phyloP scores from a whole-genome alignment of 2,888 invertebrate genomes.

The Volucella zonaria region DNA sequence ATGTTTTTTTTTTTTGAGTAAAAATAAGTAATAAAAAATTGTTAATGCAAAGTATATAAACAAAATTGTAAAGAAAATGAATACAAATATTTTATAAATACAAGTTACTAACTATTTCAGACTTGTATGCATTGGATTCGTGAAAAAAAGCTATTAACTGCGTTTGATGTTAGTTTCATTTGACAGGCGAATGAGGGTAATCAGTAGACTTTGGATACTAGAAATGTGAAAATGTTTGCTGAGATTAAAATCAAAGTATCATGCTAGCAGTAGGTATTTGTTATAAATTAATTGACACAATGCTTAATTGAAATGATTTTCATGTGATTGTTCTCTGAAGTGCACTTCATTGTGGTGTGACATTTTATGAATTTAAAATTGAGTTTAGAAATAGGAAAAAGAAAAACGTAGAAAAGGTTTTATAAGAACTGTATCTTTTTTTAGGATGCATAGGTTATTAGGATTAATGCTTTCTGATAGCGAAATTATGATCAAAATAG shows the following conservation, averaged over 20 bases:
- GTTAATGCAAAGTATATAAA: slow-evolving; percentile 14
- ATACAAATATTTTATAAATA: slow-evolving; percentile 32
- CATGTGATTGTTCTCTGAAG: slow-evolving; percentile 17
- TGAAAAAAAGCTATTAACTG: slow-evolving; percentile 58
- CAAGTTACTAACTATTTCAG: slow-evolving; percentile 45
- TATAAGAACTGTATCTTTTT: no score
- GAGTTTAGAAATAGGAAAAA: no score
- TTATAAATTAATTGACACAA: slow-evolving; percentile 58
- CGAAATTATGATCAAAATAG: no score
- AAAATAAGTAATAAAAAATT: slow-evolving; percentile 1
- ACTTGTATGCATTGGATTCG: slow-evolving; percentile 64
- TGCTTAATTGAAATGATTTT: slow-evolving; percentile 49
- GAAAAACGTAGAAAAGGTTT: no score
- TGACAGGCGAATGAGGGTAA: slow-evolving; percentile 52
- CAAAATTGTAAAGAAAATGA: slow-evolving; percentile 37
- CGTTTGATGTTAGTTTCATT: slow-evolving; percentile 45
- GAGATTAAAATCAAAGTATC: slow-evolving; percentile 58
- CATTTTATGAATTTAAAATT: background rate
- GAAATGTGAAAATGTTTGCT: slow-evolving; percentile 44
- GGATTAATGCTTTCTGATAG: no score
- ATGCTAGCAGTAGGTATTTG: slow-evolving; percentile 64
- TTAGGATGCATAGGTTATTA: no score
- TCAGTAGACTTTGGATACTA: slow-evolving; percentile 38
- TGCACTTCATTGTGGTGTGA: background rate
- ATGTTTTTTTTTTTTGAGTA: background rate